Evolutionary conservation across 2,113 vertebrate species (phyloP).

Genomic region (Gorsachius goisagi): DNA sequence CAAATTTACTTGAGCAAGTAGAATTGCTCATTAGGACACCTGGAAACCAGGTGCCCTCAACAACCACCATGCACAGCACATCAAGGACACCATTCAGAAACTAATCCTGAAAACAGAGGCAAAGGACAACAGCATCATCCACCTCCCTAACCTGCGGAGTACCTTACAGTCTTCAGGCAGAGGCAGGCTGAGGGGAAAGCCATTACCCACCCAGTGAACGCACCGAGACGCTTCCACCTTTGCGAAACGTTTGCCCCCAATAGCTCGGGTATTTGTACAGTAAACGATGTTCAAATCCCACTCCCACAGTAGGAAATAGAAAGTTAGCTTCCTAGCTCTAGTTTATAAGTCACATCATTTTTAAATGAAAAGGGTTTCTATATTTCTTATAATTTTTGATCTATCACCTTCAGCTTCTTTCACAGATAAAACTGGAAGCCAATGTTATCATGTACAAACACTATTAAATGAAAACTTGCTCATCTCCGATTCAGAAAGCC

Average conservation of each 20-base stretch:
- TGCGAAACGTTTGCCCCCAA: not conserved
- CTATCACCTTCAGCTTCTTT: not conserved
- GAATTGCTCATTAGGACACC: not conserved
- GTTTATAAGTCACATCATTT: not conserved
- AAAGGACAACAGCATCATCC: not conserved
- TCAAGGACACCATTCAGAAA: not conserved
- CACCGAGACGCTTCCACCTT: not conserved
- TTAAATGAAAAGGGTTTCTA: not conserved
- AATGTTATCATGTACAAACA: conserved; percentile 2
- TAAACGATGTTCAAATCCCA: not conserved
- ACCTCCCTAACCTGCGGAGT: not conserved
- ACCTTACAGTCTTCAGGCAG: not conserved
- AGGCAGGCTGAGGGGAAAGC: not conserved
- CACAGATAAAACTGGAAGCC: not conserved
- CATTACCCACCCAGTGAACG: not conserved
- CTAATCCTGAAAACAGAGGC: not conserved
- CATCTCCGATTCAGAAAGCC: conserved; percentile 44
- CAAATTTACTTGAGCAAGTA: not conserved
- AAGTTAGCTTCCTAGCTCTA: not conserved
- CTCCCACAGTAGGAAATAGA: not conserved
- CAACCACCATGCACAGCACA: not conserved
- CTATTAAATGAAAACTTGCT: conserved; percentile 4
- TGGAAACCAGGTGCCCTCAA: not conserved
- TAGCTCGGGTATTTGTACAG: not conserved
- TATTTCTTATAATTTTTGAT: not conserved